These are phyloP conservation scores for Pseudeuparius sepicola DNA, from an alignment of 2,888 invertebrate genomes.

Conservation along the genomic window DNA sequence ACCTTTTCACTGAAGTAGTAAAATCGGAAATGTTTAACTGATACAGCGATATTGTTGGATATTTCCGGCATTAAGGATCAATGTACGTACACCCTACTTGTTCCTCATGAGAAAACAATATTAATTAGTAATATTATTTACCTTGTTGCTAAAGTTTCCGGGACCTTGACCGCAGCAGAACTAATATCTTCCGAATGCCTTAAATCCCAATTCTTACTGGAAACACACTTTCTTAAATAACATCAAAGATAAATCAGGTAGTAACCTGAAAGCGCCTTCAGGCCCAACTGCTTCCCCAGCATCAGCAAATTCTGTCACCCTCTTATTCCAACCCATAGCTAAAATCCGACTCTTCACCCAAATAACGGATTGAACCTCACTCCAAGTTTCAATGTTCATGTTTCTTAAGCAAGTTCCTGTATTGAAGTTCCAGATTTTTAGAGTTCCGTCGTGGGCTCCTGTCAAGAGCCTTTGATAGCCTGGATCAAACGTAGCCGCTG, in stretches of 20 bases:
- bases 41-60: too few relatives aligned
- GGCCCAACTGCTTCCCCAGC: constrained; percentile 43
- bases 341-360: constrained; percentile 52
- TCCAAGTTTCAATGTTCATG: constrained; percentile 41
- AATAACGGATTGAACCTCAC: constrained; percentile 44
- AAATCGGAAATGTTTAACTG: too few relatives aligned
- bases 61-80: too few relatives aligned
- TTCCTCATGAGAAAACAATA: too few relatives aligned
- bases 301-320: constrained; percentile 58
- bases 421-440: constrained; percentile 81
- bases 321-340: constrained; percentile 69
- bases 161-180: constrained; percentile 53
- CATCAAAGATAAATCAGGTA: not conserved
- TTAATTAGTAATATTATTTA: too few relatives aligned
- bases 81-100: too few relatives aligned
- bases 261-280: constrained; percentile 33
- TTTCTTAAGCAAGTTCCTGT: constrained; percentile 62
- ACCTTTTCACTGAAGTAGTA: too few relatives aligned
- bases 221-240: constrained; percentile 2
- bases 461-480: constrained; percentile 50
- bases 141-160: constrained; percentile 60
- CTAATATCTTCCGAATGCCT: constrained; percentile 68
- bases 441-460: constrained; percentile 66
- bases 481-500: constrained; percentile 67
- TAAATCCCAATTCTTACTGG: constrained; percentile 56